These are phyloP conservation scores for Caracal caracal DNA, from an alignment of 2,113 vertebrate species.

Conservation along the genomic window DNA sequence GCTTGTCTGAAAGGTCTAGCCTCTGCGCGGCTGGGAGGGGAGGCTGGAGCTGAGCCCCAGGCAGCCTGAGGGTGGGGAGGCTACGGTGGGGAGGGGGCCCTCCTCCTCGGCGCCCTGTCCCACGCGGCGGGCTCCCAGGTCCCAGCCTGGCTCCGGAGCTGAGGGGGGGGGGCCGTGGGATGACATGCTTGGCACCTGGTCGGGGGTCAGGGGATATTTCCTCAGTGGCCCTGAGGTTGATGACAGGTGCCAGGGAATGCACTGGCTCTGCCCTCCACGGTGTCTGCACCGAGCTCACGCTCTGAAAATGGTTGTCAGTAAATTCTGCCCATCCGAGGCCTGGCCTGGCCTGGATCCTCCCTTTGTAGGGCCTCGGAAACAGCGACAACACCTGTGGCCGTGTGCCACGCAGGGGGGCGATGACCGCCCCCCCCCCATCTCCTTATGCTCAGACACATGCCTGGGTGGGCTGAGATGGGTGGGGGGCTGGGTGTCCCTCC, in stretches of 20 bases:
- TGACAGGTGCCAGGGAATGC: background rate
- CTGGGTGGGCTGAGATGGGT: background rate
- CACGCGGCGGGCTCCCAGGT: background rate
- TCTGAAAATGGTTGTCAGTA: background rate
- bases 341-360: background rate
- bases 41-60: background rate
- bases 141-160: background rate
- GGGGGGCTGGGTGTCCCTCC: background rate
- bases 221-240: background rate
- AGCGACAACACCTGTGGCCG: background rate
- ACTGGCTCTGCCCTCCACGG: fast-evolving
- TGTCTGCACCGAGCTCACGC: fast-evolving
- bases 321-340: background rate
- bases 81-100: background rate
- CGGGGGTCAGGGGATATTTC: background rate
- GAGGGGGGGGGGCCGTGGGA: background rate
- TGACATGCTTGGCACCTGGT: background rate
- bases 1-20: background rate
- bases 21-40: background rate
- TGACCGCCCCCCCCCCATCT: background rate
- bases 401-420: too few relatives aligned
- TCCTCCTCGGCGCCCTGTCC: too few relatives aligned
- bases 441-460: background rate
- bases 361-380: background rate
- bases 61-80: background rate